These are phyloP conservation scores for Arctia plantaginis DNA, from an alignment of 2,888 invertebrate genomes.

Conservation along the genomic window DNA sequence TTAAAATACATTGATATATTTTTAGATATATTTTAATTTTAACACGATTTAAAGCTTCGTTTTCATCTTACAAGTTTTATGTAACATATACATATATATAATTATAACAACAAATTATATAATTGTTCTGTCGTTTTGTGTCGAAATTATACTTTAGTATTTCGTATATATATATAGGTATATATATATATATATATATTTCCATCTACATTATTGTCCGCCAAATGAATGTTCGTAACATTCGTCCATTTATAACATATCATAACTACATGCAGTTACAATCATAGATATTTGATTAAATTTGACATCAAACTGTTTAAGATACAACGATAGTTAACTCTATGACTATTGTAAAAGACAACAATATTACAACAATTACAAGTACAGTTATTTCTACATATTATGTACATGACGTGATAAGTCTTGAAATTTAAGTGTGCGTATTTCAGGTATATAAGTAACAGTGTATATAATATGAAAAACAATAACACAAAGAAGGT, in stretches of 20 bases:
- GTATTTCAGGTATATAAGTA: conserved; percentile 57
- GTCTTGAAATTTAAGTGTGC: conserved; percentile 84
- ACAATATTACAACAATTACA: conserved; percentile 76
- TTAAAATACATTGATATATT: conserved; percentile 49
- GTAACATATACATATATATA: conserved; percentile 60
- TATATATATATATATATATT: conserved; percentile 42
- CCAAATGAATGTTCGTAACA: conserved; percentile 76
- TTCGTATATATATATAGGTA: no score
- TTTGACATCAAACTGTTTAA: conserved; percentile 39
- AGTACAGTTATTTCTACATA: conserved; percentile 52
- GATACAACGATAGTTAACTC: conserved; percentile 50
- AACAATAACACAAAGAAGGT: conserved; percentile 44
- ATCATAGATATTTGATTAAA: conserved; percentile 26
- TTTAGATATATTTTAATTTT: conserved; percentile 64
- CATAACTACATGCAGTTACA: conserved; percentile 34
- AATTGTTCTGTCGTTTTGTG: conserved; percentile 40
- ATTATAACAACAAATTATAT: conserved; percentile 44
- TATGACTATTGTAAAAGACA: conserved; percentile 63
- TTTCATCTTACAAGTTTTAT: conserved; percentile 76
- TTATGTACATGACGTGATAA: conserved; percentile 75
- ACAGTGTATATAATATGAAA: conserved; percentile 54
- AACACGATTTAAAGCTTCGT: conserved; percentile 84
- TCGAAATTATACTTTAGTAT: conserved; percentile 39
- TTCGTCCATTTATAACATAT: conserved; percentile 58
- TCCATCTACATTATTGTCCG: conserved; percentile 82